These are phyloP conservation scores for Phainopepla nitens DNA, from an alignment of 2,113 vertebrate species.

Conservation along the genomic window DNA sequence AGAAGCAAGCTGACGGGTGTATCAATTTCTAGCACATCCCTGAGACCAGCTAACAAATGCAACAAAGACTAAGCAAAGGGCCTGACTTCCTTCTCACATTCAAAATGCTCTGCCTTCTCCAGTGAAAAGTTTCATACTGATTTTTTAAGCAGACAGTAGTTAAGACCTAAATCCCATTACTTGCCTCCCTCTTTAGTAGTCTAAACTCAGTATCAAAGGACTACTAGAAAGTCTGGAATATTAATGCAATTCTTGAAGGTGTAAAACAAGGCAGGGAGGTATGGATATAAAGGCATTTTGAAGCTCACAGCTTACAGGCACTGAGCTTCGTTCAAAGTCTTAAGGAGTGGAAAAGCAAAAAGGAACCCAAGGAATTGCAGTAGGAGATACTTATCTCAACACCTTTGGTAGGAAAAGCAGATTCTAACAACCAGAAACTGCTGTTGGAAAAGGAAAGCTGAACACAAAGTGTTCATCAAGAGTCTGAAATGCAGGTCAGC, in stretches of 20 bases:
- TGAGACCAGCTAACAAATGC: background rate
- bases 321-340: background rate
- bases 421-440: background rate
- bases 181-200: background rate
- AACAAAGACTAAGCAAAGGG: background rate
- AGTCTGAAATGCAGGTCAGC: background rate
- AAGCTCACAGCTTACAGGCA: background rate
- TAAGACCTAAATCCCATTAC: background rate
- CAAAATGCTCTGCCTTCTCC: background rate
- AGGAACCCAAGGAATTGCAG: background rate
- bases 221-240: background rate
- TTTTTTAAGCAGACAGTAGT: background rate
- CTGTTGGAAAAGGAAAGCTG: background rate
- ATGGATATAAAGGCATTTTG: background rate
- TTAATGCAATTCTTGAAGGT: background rate
- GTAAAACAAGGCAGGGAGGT: background rate
- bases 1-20: accelerated
- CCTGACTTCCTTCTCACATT: background rate
- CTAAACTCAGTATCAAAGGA: background rate
- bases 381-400: background rate
- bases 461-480: background rate
- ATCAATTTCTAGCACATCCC: background rate
- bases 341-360: background rate
- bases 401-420: background rate
- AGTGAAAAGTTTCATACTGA: background rate